A percentile compares a stretch with the other conserved stretches of the same genome.
These are phyloP conservation scores for Diplosoma virens DNA, from an alignment of 23 tunicate genomes.

Conservation along the genomic window DNA sequence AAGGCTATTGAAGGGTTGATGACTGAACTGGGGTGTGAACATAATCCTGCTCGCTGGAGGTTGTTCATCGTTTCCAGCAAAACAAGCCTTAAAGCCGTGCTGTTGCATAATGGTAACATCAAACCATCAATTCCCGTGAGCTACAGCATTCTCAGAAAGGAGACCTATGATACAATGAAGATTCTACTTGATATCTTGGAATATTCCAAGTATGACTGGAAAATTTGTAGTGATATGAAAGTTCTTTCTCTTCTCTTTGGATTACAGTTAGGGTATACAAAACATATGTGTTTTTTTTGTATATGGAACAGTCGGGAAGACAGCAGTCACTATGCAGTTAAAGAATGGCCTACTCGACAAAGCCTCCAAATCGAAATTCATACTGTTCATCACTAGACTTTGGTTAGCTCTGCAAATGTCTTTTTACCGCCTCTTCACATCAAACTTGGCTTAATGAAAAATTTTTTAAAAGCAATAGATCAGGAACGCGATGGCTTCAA, in stretches of 20 bases:
- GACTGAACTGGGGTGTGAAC: constrained; percentile 27
- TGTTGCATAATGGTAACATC: too few species aligned
- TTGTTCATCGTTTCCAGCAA: constrained; percentile 26
- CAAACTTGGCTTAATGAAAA: constrained; percentile 15
- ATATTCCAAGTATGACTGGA: constrained; percentile 19
- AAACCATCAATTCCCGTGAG: constrained; percentile 11
- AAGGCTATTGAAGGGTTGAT: constrained; percentile 1
- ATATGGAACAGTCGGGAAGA: constrained; percentile 36
- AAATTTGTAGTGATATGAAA: constrained; percentile 23
- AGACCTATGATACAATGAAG: constrained; percentile 10
- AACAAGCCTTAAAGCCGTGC: too few species aligned
- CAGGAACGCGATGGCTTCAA: too few species aligned
- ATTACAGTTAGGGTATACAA: constrained; percentile 31
- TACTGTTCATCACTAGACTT: constrained; percentile 13
- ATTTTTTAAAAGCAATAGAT: too few species aligned
- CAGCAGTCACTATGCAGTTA: constrained; percentile 27
- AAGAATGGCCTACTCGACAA: constrained; percentile 32
- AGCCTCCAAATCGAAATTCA: constrained; percentile 7
- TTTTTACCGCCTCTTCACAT: constrained; percentile 20
- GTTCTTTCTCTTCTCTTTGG: constrained; percentile 28
- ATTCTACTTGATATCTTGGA: constrained; percentile 1
- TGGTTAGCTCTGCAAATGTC: constrained; percentile 10
- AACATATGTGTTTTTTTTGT: constrained; percentile 21
- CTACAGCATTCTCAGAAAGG: neutral
- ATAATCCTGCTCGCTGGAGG: constrained; percentile 30